Base-by-base conservation (phyloP, 2,888 invertebrate species). In the Drepanosiphum platanoidis region DNA sequence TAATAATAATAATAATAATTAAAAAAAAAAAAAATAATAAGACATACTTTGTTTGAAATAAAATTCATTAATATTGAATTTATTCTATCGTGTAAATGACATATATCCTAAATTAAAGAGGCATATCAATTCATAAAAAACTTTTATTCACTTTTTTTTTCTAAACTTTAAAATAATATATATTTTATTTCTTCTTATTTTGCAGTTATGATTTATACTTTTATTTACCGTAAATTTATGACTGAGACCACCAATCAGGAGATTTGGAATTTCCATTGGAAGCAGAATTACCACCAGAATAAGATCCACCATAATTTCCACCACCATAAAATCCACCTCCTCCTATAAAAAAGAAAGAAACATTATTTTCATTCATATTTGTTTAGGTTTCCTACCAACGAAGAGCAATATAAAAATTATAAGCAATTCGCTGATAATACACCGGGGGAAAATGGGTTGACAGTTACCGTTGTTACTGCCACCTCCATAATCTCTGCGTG, bases 211-310 rank as follows among this genome's bases (percentile, higher is more conserved):
- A 75, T 61, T 84, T 68, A 39, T 68, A 39, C 22, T 82, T 66
- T 77, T 39, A 75, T 36, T 68, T 77, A 75, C 30, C 34, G n/a
- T 46, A 18, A 27, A 66, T 27, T 84, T 84, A 84, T 77, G 84
- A 84, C 68, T 84, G 84, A 68, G 84, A 64, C 90, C 90, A 90
- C 90, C 90, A 90, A 87, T 90, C 90, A 66, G 89, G 88, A 87
- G 89, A 89, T 87, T 88, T 88, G 87, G 89, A 89, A 52, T 90
- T 90, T 86, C 90, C 90, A 87, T 89, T 89, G 87, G 89, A 89
- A 87, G 89, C 89, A 86, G 89, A 89, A 86, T 90, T 90, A 42
- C 90, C 88, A 74, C 89, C 89, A 84, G 89, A 89, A 88, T 90
- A 90, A 18, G 90, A 90, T 86, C 83, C 86, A 36, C 86, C 86